Base-by-base conservation (phyloP, 2,888 invertebrate species). In the Clunio marinus region DNA sequence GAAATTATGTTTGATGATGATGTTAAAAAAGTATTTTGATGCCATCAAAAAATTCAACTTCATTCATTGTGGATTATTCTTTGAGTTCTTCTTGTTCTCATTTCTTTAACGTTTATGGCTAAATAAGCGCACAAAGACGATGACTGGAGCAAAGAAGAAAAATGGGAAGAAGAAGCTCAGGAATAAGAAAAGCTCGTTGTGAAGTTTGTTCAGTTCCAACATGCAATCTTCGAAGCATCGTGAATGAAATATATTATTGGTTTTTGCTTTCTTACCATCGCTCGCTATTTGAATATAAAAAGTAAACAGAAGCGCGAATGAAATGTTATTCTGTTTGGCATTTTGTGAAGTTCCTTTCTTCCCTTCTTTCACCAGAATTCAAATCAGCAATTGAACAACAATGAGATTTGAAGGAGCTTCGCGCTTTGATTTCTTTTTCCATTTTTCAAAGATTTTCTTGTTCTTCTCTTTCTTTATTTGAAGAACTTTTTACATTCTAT, bases 391-490 rank as follows among this genome's bases (percentile, higher is more conserved):
- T 51, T 51, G 17, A 41, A 41, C 41, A 41, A 41, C 41, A 41
- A 41, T 41, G 41, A 41, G 41, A 41, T 51, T 22, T 51, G 17
- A 22, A 51, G 51, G 22, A 51, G 51, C 51, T 51, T 51, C 51
- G 51, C 51, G 51, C 51, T 51, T 51, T 51, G 51, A 51, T 51
- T 51, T 51, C 51, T n/a, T n/a, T n/a, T n/a, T n/a, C n/a, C n/a
- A n/a, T n/a, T n/a, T n/a, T n/a, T n/a, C n/a, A n/a, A n/a, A n/a
- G n/a, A n/a, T 32, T 32, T 32, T 32, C 32, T 20, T 51, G 13
- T 51, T 22, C 3, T 22, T 51, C 22, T 17, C 22, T 45, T 17
- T 51, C 22, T 15, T 7, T 2, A 3, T 17, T 7, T 51, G 17
- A 20, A 51, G 17, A 20, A 51, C 51, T 51, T 22, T 51, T 51